A percentile compares a stretch with the other conserved stretches of the same genome.
phyloP scores from a whole-genome alignment of 2,888 invertebrate species.

The Deilephila elpenor region DNA sequence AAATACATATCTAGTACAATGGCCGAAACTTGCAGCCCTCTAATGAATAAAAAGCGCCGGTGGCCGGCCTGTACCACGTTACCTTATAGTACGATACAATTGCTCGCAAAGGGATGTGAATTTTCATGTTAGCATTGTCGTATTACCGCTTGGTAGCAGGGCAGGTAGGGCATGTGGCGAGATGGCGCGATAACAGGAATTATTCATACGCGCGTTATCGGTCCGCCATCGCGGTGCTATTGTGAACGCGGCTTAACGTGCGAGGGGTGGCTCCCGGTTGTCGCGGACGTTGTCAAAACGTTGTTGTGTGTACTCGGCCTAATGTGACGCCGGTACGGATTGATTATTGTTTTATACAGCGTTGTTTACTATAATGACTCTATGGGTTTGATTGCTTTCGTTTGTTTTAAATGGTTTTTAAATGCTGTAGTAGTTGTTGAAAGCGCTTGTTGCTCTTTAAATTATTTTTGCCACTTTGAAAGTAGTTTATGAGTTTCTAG shows the following conservation, averaged over 20 bases:
- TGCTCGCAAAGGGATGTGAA: constrained; percentile 49
- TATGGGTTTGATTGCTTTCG: constrained; percentile 33
- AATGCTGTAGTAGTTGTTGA: constrained; percentile 43
- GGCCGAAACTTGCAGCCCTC: constrained; percentile 77
- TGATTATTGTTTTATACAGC: constrained; percentile 76
- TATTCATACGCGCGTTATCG: constrained; percentile 84
- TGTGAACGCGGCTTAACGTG: constrained; percentile 76
- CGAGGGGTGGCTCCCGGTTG: constrained; percentile 80
- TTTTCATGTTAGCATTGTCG: constrained; percentile 54
- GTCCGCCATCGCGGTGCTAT: constrained; percentile 81
- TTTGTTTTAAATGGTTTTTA: constrained; percentile 37
- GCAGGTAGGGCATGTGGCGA: constrained; percentile 84
- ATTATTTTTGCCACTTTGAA: constrained; percentile 32
- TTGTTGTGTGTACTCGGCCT: constrained; percentile 73
- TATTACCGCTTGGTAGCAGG: constrained; percentile 71
- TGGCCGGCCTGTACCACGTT: constrained; percentile 67
- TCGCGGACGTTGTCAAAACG: constrained; percentile 80
- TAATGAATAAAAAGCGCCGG: constrained; percentile 80
- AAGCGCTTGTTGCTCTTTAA: constrained; percentile 41
- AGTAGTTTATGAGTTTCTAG: not conserved
- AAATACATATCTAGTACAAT: constrained; percentile 78
- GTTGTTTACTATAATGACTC: constrained; percentile 60
- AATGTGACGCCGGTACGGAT: constrained; percentile 71
- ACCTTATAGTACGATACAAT: constrained; percentile 45
- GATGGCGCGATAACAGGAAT: constrained; percentile 83